Evolutionary conservation across 2,113 vertebrate species (phyloP), one percentile per base, ranked within the genome.

Genomic region (Morone saxatilis): DNA sequence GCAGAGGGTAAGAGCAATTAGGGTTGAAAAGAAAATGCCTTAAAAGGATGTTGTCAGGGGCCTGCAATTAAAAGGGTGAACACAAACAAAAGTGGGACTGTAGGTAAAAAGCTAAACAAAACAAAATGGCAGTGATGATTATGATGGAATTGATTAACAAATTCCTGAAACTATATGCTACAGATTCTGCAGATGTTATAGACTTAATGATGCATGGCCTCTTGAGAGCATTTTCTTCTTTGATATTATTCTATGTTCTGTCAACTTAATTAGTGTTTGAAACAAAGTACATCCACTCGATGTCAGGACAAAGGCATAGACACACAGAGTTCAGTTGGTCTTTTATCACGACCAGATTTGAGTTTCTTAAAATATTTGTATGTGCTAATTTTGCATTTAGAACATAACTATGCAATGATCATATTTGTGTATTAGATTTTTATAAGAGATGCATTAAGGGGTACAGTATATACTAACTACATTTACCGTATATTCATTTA

Each of bases 31-130:
- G 53, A 86, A 83, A 82, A 84, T n/a, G 63, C 88, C 86, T 89
- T 93, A 92, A 87, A 94, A 88, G 88, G 87, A 75, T 70, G 91
- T 59, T 31, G 60, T 81, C 31, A 81, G 69, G 47, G 66, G 70
- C 47, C 57, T 67, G 36, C 51, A 81, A 76, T 66, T 77, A 9
- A 79, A 73, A 67, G 78, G 50, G 22, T 38, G 5, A 82, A 54
- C n/a, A 68, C 54, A 81, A 63, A 84, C 56, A 77, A 70, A 76
- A 61, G 2, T 56, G 12, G 16, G 47, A 70, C 31, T 65, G 3
- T 9, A 69, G 43, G 61, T 76, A 1, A 59, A 50, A 57, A 70
- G 22, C n/a, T 67, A 70, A 81, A 63, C 16, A 77, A 70, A 78
- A 61, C 71, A 76, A 76, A 66, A 59, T 40, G 6, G 8, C 20